phyloP scores from a whole-genome alignment of 2,888 invertebrate genomes.

The Noctua comes region DNA sequence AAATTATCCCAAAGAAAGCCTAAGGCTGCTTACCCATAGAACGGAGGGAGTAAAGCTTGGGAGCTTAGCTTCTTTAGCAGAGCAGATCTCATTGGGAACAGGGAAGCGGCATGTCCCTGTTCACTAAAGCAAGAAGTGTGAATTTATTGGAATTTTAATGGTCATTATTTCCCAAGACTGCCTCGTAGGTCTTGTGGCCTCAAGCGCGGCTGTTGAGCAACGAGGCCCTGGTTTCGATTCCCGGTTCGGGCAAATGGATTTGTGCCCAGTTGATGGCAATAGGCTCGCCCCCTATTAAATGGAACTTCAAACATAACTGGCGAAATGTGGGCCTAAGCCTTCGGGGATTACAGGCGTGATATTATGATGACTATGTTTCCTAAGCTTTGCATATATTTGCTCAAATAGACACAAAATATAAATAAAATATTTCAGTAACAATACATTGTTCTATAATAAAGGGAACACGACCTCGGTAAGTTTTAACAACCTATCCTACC shows the following conservation, averaged over 20 bases:
- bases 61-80: not conserved
- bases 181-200: too few relatives aligned
- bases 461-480: conserved; percentile 8
- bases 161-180: not conserved
- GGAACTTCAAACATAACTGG: too few relatives aligned
- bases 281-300: too few relatives aligned
- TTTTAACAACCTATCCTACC: conserved; percentile 8
- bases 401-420: not conserved
- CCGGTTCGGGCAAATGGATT: too few relatives aligned
- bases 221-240: too few relatives aligned
- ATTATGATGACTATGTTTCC: too few relatives aligned
- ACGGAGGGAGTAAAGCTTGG: not conserved
- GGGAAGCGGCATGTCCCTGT: too few relatives aligned
- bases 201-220: too few relatives aligned
- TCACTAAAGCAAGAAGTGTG: not conserved
- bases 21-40: not conserved
- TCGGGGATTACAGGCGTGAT: too few relatives aligned
- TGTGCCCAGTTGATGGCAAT: too few relatives aligned
- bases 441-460: not conserved
- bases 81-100: not conserved
- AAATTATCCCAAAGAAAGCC: not conserved
- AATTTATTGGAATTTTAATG: not conserved
- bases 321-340: too few relatives aligned
- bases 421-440: not conserved
- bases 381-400: not conserved